Base-by-base conservation (phyloP, 2,113 vertebrate species). In the Ardeotis arabs region DNA sequence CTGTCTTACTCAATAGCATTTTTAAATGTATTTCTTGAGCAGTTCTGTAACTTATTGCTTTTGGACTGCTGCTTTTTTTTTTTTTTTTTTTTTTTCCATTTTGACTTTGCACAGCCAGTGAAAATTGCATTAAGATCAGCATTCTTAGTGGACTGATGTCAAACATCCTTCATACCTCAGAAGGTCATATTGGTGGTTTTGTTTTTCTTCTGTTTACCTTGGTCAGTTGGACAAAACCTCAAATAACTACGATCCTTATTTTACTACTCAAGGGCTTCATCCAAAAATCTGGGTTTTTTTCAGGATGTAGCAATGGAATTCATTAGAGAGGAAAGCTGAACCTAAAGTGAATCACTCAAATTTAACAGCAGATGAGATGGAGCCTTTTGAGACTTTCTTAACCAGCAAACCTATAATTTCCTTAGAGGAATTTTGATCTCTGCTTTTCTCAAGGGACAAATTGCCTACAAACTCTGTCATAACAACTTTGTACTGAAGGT, bases 371-470 rank as follows among this genome's bases (percentile, higher is more conserved):
- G 73, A 88, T 84, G 21, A 91, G 63, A 59, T 28, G 29, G 67
- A 94, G 60, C 14, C 66, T 91, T 94, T 83, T 3, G 24, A 90
- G 91, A 89, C 74, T 64, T 95, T 86, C 50, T 83, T 75, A 88
- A 81, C 25, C 33, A 74, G 41, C 18, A 93, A 95, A 73, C 86
- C 29, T 86, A 12, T 90, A 84, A 88, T 83, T 93, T 97, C 68
- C 83, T 89, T 76, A 68, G 45, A 80, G 49, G 14, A 87, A 93
- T 90, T 95, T 91, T 93, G 82, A 91, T 96, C 41, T 90, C 59
- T 85, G 27, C 37, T 93, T 90, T 89, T 90, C 75, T 55, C 73
- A 63, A 66, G 49, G 41, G 84, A 70, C 22, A 85, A 89, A 92
- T 81, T 92, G 45, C 85, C 79, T 88, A 55, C 52, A 92, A 88